phyloP scores from a whole-genome alignment of 1,140 invertebrate species.

The Lordiphosa mommai region DNA sequence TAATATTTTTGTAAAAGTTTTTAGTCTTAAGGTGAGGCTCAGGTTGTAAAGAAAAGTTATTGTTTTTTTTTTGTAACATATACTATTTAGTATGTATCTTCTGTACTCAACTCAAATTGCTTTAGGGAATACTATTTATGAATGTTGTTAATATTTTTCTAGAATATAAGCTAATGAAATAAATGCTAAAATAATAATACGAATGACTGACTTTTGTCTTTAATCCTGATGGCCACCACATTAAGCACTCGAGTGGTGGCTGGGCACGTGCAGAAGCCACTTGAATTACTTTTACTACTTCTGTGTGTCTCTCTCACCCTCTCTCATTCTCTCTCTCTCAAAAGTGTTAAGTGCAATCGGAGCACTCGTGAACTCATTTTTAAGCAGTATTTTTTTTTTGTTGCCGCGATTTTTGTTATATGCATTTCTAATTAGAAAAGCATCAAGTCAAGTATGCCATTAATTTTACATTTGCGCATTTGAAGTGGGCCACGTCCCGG shows the following conservation, averaged over 20 bases:
- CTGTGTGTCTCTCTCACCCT: not conserved
- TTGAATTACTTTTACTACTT: conserved; percentile 31
- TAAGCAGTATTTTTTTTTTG: conserved; percentile 34
- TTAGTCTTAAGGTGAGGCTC: not conserved
- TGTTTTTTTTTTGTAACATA: not conserved
- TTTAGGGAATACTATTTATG: no score
- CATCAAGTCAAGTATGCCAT: conserved; percentile 62
- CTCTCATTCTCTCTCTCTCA: conserved; percentile 1
- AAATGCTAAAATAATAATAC: no score
- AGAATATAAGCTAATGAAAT: no score
- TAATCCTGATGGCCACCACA: not conserved
- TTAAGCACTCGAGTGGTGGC: not conserved
- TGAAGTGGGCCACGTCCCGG: conserved; percentile 35
- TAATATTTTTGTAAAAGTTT: no score
- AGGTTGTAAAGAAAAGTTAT: conserved; percentile 5
- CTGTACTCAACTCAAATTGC: no score
- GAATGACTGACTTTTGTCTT: no score
- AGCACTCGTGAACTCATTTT: conserved; percentile 37
- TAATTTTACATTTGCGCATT: conserved; percentile 67
- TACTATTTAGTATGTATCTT: no score
- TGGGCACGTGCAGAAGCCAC: conserved; percentile 44
- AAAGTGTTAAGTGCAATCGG: conserved; percentile 45
- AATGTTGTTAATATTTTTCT: no score
- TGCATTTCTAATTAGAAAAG: conserved; percentile 60
- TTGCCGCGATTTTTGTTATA: conserved; percentile 52